These are phyloP conservation scores for Oligia latruncula DNA, from an alignment of 2,888 invertebrate genomes.

Conservation along the genomic window DNA sequence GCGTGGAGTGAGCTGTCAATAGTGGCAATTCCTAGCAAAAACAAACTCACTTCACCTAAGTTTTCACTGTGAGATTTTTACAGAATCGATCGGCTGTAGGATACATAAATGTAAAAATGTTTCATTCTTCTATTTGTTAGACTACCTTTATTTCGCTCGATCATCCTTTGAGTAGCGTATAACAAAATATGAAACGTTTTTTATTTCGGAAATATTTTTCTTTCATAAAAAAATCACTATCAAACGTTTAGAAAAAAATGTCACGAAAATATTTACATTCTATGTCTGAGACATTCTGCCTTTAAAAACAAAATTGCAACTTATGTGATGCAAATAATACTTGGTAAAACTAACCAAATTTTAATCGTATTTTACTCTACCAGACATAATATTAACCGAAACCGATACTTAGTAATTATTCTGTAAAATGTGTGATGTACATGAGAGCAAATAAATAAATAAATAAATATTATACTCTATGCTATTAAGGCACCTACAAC, in stretches of 20 bases:
- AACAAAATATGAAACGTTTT: background rate
- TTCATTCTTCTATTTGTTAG: background rate
- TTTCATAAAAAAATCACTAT: background rate
- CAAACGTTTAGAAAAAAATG: background rate
- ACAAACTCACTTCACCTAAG: too few relatives aligned
- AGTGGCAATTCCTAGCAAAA: too few relatives aligned
- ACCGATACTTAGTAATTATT: too few relatives aligned
- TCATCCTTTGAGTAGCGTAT: background rate
- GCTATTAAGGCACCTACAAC: accelerated
- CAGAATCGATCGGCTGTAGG: too few relatives aligned
- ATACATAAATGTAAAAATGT: too few relatives aligned
- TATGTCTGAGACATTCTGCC: background rate
- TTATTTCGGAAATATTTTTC: background rate
- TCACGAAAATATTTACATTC: background rate
- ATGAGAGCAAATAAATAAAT: too few relatives aligned
- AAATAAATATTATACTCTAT: too few relatives aligned
- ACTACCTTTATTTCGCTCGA: background rate
- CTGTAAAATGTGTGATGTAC: too few relatives aligned
- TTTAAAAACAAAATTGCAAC: background rate
- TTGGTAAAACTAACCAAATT: background rate
- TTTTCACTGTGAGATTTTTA: too few relatives aligned
- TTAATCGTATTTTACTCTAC: background rate
- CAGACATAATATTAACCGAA: too few relatives aligned
- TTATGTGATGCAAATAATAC: background rate
- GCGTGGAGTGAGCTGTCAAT: too few relatives aligned